Evolutionary conservation across 2,113 vertebrate genomes (phyloP).

Genomic region (Halcyon senegalensis): DNA sequence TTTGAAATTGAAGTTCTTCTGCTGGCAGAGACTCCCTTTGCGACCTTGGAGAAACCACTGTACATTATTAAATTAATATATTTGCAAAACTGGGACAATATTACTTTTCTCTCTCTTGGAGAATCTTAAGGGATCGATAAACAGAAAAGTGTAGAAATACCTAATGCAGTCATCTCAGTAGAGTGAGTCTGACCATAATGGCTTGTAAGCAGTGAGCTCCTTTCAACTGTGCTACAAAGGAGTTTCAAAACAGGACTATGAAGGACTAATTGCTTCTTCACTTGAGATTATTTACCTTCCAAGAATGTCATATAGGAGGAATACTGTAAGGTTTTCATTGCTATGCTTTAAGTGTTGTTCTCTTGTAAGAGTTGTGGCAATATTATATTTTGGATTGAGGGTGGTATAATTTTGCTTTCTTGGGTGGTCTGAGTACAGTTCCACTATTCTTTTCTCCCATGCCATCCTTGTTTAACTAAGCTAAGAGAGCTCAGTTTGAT

Average conservation of each 20-base stretch:
- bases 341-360: background rate
- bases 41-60: background rate
- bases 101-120: background rate
- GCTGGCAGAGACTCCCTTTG: background rate
- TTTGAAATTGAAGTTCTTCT: background rate
- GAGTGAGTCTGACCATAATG: background rate
- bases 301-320: background rate
- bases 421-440: background rate
- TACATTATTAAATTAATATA: background rate
- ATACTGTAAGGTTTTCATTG: background rate
- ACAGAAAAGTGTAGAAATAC: background rate
- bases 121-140: background rate
- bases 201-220: background rate
- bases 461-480: background rate
- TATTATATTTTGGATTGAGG: background rate
- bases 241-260: background rate
- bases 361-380: background rate
- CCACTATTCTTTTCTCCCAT: background rate
- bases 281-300: too few relatives aligned
- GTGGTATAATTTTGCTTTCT: background rate
- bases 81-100: background rate
- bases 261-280: background rate
- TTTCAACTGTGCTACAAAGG: background rate
- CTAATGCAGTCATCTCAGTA: background rate
- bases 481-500: background rate